A percentile compares a stretch with the other conserved stretches of the same genome.
Conservation (phyloP, 2,797 vertebrate genomes). For the Merluccius polli region DNA sequence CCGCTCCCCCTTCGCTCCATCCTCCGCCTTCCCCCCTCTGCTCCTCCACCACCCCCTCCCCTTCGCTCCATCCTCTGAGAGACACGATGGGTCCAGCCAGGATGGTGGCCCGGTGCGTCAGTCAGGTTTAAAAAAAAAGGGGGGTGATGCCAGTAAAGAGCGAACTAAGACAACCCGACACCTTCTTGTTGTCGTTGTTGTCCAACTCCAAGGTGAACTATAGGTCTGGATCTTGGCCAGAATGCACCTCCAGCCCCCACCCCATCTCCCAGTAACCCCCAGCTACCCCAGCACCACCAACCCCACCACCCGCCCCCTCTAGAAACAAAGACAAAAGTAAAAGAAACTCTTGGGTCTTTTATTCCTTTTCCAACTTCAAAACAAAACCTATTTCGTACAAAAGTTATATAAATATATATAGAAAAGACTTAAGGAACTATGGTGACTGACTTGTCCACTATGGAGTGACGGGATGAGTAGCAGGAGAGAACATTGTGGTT, state of each 20-base stretch:
- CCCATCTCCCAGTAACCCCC: neutral
- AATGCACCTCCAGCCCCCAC: conserved; percentile 32
- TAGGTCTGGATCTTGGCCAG: conserved; percentile 48
- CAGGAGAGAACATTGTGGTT: conserved; percentile 45
- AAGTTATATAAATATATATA: conserved; percentile 77
- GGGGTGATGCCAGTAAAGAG: neutral
- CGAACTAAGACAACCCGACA: conserved; percentile 50
- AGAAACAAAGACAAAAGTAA: neutral
- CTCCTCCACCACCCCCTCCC: neutral
- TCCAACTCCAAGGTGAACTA: conserved; percentile 44
- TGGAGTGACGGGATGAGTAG: conserved; percentile 29
- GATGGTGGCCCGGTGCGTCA: neutral
- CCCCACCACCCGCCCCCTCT: neutral
- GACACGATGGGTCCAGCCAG: neutral
- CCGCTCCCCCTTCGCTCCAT: conserved; percentile 5
- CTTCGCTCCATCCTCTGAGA: neutral
- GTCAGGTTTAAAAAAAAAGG: neutral
- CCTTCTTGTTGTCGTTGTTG: conserved; percentile 47
- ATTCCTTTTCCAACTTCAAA: conserved; percentile 64
- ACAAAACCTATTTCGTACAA: conserved; percentile 73
- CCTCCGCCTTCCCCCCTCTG: neutral
- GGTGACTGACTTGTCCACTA: conserved; percentile 61
- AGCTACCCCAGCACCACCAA: conserved; percentile 32
- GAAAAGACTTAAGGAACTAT: conserved; percentile 71
- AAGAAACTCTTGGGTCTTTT: conserved; percentile 65